phyloP scores from a whole-genome alignment of 2,113 vertebrate species.

The Phrynosoma platyrhinos region DNA sequence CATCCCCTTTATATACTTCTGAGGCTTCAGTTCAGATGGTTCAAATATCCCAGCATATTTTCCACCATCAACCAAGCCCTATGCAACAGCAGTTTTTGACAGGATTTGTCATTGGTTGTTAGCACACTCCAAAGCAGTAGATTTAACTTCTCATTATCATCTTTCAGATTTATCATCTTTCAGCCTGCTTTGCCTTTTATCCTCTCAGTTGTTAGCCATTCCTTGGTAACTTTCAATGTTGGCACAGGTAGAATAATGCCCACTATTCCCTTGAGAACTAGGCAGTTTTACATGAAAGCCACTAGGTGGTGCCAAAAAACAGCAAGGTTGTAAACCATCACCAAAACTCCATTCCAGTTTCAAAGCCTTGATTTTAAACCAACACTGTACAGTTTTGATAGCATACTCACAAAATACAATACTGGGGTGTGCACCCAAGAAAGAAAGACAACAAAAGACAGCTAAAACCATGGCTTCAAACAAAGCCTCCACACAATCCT shows the following conservation, averaged over 20 bases:
- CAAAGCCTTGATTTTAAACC: background rate
- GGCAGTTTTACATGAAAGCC: conserved; percentile 21
- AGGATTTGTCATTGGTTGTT: background rate
- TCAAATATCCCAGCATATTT: background rate
- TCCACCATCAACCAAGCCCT: background rate
- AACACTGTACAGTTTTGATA: background rate
- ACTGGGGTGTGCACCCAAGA: background rate
- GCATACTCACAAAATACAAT: background rate
- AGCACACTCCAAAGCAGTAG: background rate
- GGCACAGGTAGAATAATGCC: background rate
- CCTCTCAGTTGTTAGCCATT: background rate
- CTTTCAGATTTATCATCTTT: background rate
- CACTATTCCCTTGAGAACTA: conserved; percentile 24
- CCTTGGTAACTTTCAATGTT: background rate
- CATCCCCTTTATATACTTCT: background rate
- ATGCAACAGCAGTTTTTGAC: background rate
- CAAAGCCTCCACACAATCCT: background rate
- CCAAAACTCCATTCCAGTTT: background rate
- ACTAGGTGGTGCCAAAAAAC: conserved; percentile 48
- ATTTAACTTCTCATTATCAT: background rate
- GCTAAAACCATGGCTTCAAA: background rate
- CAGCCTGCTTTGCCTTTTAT: background rate
- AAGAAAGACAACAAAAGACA: background rate
- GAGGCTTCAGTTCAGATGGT: background rate
- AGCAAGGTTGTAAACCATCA: conserved; percentile 9